A percentile compares a stretch with the other conserved stretches of the same genome.
Conservation (phyloP, 2,888 invertebrate genomes). For the Phortica magna region DNA sequence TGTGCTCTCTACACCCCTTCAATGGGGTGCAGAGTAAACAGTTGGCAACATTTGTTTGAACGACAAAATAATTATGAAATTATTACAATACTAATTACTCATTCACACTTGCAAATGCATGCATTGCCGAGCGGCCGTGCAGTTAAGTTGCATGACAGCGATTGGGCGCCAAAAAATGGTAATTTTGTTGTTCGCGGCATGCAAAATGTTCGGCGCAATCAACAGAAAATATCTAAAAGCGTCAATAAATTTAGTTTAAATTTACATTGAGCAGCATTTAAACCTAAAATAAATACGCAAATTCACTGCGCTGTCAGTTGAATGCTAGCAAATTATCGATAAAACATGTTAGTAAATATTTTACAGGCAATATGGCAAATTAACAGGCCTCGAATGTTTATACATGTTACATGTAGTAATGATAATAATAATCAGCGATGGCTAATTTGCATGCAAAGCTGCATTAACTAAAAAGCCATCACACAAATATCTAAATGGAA, state of each 20-base stretch:
- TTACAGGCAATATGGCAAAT: conserved; percentile 37
- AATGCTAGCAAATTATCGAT: background rate
- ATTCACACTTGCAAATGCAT: conserved; percentile 24
- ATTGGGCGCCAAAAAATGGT: background rate
- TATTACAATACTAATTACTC: conserved; percentile 61
- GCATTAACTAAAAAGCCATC: conserved; percentile 2
- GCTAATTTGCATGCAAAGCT: background rate
- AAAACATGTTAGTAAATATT: no score
- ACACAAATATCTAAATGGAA: background rate
- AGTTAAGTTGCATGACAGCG: background rate
- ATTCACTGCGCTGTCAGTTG: background rate
- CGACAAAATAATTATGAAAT: conserved; percentile 60
- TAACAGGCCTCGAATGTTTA: conserved; percentile 27
- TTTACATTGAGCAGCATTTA: background rate
- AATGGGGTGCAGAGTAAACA: conserved; percentile 21
- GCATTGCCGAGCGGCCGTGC: background rate
- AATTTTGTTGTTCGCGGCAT: background rate
- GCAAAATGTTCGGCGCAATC: no score
- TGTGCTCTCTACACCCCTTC: background rate
- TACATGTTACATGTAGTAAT: conserved; percentile 51
- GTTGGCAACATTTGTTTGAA: conserved; percentile 35
- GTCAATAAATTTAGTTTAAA: no score
- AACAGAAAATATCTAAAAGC: no score
- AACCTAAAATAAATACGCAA: background rate
- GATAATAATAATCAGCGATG: conserved; percentile 50